phyloP scores from a whole-genome alignment of 2,797 vertebrate species.

The Vespertilio murinus region DNA sequence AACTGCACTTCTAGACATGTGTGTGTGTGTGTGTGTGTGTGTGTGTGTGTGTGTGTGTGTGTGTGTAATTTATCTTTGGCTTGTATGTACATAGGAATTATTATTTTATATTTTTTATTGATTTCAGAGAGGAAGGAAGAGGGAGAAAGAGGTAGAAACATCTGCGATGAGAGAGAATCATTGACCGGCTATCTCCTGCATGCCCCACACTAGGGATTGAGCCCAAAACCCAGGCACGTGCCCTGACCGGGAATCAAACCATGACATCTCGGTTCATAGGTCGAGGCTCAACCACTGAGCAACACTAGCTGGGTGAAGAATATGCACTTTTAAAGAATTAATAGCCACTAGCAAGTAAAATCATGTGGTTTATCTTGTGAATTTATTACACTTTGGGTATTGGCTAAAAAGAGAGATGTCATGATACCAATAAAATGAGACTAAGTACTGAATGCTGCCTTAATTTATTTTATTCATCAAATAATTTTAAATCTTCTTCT shows the following conservation, averaged over 20 bases:
- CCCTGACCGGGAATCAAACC: no score
- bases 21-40: no score
- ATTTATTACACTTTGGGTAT: background rate
- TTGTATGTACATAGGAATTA: background rate
- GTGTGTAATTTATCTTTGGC: background rate
- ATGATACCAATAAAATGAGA: background rate
- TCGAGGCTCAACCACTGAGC: no score
- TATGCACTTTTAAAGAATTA: conserved; percentile 8
- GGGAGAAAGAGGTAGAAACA: no score
- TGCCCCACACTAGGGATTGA: no score
- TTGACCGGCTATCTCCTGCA: no score
- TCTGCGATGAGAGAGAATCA: no score
- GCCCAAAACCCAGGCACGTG: no score
- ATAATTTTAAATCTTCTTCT: conserved; percentile 1
- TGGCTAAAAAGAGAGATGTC: background rate
- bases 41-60: no score
- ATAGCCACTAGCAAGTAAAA: conserved; percentile 8
- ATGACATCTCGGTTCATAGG: no score
- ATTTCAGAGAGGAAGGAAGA: no score
- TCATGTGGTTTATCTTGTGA: background rate
- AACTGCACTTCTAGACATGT: background rate
- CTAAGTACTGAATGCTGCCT: background rate
- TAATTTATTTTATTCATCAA: conserved; percentile 32
- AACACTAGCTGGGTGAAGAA: background rate
- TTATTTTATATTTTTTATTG: no score